These are phyloP conservation scores for Daboia siamensis DNA, from an alignment of 2,113 vertebrate species.

Conservation along the genomic window DNA sequence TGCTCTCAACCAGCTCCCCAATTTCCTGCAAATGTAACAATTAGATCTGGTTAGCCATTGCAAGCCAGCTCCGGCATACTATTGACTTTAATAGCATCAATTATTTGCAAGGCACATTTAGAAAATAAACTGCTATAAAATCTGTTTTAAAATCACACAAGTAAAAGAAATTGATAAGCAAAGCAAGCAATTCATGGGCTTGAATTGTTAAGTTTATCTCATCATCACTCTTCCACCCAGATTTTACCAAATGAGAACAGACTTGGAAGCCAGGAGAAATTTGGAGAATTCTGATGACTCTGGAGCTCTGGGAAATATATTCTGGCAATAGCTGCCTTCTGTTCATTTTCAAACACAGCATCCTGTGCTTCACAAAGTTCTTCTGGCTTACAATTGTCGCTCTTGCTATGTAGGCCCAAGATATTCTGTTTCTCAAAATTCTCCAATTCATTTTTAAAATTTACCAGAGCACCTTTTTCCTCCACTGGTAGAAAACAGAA, in stretches of 20 bases:
- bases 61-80: background rate
- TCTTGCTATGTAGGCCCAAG: background rate
- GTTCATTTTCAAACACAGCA: slow-evolving; percentile 44
- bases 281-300: slow-evolving; percentile 41
- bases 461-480: background rate
- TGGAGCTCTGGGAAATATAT: slow-evolving; percentile 43
- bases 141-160: background rate
- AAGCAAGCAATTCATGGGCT: background rate
- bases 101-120: background rate
- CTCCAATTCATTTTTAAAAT: slow-evolving; percentile 26
- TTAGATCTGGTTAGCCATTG: background rate
- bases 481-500: slow-evolving; percentile 35
- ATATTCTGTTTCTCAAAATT: slow-evolving; percentile 34
- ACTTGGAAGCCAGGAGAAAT: slow-evolving; percentile 32
- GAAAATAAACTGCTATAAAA: background rate
- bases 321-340: slow-evolving; percentile 35
- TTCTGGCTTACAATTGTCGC: slow-evolving; percentile 32
- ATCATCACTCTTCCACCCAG: slow-evolving; percentile 37
- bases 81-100: background rate
- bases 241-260: slow-evolving; percentile 42
- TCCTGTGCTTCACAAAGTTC: slow-evolving; percentile 3
- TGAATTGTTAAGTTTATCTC: slow-evolving; percentile 11
- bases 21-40: background rate
- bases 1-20: background rate
- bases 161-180: background rate